These are phyloP conservation scores for Hirudinaria manillensis DNA, from an alignment of 2,888 invertebrate species.

Conservation along the genomic window DNA sequence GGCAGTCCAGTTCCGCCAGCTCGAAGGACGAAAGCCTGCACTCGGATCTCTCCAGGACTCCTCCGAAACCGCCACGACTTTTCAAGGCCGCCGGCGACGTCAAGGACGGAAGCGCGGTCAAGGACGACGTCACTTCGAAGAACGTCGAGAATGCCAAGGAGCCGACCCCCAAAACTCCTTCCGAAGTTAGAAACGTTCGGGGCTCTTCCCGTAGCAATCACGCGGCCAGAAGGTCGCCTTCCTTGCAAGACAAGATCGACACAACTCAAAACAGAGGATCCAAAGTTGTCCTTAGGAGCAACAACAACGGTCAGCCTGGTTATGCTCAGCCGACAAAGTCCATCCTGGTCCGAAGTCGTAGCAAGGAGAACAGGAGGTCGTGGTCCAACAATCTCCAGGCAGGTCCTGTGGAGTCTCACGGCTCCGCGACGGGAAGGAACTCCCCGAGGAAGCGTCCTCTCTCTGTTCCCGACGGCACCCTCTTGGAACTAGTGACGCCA, in stretches of 20 bases:
- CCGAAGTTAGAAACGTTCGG: background rate
- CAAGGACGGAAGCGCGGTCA: background rate
- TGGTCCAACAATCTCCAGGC: background rate
- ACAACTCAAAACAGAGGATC: background rate
- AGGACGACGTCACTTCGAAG: conserved; percentile 1
- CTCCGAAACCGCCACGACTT: conserved; percentile 33
- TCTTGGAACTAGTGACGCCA: background rate
- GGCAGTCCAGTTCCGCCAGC: conserved; percentile 29
- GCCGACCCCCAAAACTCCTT: background rate
- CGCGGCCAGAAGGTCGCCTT: background rate
- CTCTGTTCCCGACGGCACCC: conserved; percentile 17
- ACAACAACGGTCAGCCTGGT: conserved; percentile 2
- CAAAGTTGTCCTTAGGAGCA: background rate
- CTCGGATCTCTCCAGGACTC: conserved; percentile 24
- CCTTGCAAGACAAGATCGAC: background rate
- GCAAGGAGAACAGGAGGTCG: conserved; percentile 16
- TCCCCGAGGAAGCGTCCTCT: background rate
- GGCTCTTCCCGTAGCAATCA: background rate
- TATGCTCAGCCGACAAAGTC: conserved; percentile 30
- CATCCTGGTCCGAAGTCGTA: conserved; percentile 27
- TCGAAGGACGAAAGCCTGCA: conserved; percentile 27
- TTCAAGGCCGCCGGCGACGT: conserved; percentile 9
- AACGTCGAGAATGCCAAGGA: background rate
- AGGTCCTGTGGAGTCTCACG: background rate
- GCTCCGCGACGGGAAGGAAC: background rate